phyloP scores from a whole-genome alignment of 2,797 vertebrate genomes.

The Sebastes oblongus region DNA sequence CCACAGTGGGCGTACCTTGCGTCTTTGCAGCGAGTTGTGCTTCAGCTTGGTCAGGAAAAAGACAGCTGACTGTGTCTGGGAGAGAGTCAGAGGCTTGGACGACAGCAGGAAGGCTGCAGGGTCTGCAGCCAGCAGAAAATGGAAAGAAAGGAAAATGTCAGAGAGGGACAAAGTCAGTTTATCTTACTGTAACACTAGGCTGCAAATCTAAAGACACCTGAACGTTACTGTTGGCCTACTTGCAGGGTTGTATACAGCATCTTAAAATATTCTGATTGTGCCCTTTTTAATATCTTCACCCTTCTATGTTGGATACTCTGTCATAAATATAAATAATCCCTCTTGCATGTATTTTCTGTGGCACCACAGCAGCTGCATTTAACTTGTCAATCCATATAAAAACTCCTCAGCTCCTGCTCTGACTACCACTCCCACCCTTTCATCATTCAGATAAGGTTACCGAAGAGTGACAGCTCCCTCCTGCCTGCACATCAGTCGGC shows the following conservation, averaged over 20 bases:
- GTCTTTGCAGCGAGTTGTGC: constrained; percentile 82
- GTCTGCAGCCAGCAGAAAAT: constrained; percentile 65
- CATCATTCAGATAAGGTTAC: constrained; percentile 57
- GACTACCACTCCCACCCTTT: constrained; percentile 29
- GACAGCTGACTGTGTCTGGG: constrained; percentile 81
- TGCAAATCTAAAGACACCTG: constrained; percentile 14
- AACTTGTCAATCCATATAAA: constrained; percentile 41
- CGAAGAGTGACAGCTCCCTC: constrained; percentile 59
- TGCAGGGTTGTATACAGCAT: constrained; percentile 22
- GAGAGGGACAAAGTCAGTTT: constrained; percentile 13
- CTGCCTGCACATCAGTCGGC: constrained; percentile 69
- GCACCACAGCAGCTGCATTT: constrained; percentile 11
- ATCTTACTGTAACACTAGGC: background rate
- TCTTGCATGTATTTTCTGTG: constrained; percentile 10
- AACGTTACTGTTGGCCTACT: constrained; percentile 20
- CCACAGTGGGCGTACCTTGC: constrained; percentile 76
- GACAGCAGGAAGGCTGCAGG: constrained; percentile 38
- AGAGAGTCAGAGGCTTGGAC: constrained; percentile 65
- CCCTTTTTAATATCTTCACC: background rate
- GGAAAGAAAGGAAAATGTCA: constrained; percentile 21
- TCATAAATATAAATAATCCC: constrained; percentile 10
- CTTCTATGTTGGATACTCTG: background rate
- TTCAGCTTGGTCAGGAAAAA: constrained; percentile 94
- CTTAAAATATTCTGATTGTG: background rate
- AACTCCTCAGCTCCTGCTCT: constrained; percentile 32